Percentiles rank a stretch among this genome's conserved stretches.
phyloP scores from a whole-genome alignment of 2,113 vertebrate species.

The Rhabdomys dilectus region DNA sequence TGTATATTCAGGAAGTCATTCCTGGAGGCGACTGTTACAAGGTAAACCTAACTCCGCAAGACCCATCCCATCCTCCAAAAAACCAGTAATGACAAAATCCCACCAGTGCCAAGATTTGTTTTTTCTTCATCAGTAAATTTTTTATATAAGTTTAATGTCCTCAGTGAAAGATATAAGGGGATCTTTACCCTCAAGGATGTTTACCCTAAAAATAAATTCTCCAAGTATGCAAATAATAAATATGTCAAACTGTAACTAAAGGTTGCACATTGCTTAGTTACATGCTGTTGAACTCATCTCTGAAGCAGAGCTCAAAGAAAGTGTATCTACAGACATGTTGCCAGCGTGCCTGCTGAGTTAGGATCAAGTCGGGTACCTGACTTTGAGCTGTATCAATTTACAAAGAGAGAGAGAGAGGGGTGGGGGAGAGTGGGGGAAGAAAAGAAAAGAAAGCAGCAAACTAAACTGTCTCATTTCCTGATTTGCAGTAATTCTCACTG shows the following conservation, averaged over 20 bases:
- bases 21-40: conserved; percentile 96
- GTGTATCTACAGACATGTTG: conserved; percentile 1
- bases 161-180: background rate
- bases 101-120: background rate
- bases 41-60: conserved; percentile 84
- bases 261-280: background rate
- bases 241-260: background rate
- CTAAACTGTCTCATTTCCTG: conserved; percentile 40
- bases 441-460: background rate
- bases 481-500: background rate
- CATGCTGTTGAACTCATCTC: background rate
- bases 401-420: no score
- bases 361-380: background rate
- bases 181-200: background rate
- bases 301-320: background rate
- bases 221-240: background rate
- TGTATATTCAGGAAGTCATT: conserved; percentile 94
- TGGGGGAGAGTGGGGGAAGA: no score
- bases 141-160: background rate
- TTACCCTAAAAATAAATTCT: conserved; percentile 9
- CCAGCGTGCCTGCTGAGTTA: background rate
- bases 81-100: background rate
- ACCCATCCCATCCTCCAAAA: no score
- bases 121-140: background rate
- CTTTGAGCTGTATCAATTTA: background rate